Base-by-base conservation (phyloP, 2,113 vertebrate species). In the Xenus cinereus region DNA sequence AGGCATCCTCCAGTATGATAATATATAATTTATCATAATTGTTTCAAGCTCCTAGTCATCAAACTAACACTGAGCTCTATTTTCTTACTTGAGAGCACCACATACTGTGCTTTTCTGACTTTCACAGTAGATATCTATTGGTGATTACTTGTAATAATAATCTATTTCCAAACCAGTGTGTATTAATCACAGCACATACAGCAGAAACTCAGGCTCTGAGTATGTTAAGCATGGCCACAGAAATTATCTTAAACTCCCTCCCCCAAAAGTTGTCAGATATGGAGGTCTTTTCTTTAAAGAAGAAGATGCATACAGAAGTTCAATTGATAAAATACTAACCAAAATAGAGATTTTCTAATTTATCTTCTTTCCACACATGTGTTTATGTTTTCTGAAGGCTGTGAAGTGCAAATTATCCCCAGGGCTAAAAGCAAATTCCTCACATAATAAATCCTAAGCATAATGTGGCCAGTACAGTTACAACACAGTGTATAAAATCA, bases 231-330 rank as follows among this genome's bases (percentile, higher is more conserved):
- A 72, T 0, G 0, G 79, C 5, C 54, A 86, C 10, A 74, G 41
- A 69, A 89, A 77, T 64, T 10, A 71, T 24, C 22, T 50, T 39
- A 60, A 86, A 11, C 30, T 66, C 33, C 37, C 14, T 54, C 8
- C 7, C 0, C 0, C 15, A 7, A 17, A 76, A 59, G 10, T 4
- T 90, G n/a, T 54, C 41, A 66, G 35, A 64, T 7, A 9, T 4
- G 7, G 37, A 63, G 50, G 8, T 4, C 18, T 87, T 71, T 66
- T 81, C 56, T 59, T 68, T 75, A 33, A 64, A 79, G 30, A 28
- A 54, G 30, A 75, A 41, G 64, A 60, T 76, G 37, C 16, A 80
- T 35, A 46, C 20, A 86, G 13, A 66, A 68, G 43, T 53, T 86
- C 32, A 48, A 10, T 12, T 50, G n/a, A 46, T 45, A 39, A 76